A percentile compares a stretch with the other conserved stretches of the same genome.
phyloP scores from a whole-genome alignment of 2,888 invertebrate species.

The Anorthoa munda region DNA sequence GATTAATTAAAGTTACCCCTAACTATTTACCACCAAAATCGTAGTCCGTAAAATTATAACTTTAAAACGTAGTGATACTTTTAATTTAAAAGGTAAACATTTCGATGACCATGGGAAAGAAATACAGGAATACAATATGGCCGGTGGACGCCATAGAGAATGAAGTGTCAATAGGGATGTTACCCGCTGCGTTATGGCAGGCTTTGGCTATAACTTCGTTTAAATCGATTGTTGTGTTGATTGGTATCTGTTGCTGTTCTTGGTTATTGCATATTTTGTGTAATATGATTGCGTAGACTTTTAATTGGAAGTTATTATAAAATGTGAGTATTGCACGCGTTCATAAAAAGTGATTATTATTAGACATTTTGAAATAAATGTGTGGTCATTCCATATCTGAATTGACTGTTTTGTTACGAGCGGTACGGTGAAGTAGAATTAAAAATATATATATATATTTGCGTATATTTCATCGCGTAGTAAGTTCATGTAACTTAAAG shows the following conservation, averaged over 20 bases:
- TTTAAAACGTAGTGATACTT: constrained; percentile 40
- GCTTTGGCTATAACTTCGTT: constrained; percentile 45
- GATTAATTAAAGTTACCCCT: constrained; percentile 59
- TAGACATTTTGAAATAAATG: not conserved
- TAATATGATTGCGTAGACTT: not conserved
- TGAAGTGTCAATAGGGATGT: constrained; percentile 56
- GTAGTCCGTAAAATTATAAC: constrained; percentile 69
- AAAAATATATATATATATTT: no score
- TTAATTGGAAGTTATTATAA: not conserved
- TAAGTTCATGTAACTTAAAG: no score
- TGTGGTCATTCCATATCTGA: not conserved
- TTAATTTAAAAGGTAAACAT: constrained; percentile 63
- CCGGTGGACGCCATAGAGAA: constrained; percentile 17
- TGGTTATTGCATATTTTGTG: constrained; percentile 13
- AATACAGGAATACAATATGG: constrained; percentile 21
- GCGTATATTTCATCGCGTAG: no score
- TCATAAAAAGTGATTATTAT: no score
- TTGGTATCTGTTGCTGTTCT: constrained; percentile 35
- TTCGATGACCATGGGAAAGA: constrained; percentile 68
- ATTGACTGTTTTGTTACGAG: no score
- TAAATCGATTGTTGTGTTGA: constrained; percentile 43
- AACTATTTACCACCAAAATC: constrained; percentile 63
- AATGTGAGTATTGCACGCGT: no score
- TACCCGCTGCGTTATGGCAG: constrained; percentile 46
- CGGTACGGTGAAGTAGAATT: no score